phyloP scores from a whole-genome alignment of 1,140 invertebrate species.

The Drosophila kikkawai region DNA sequence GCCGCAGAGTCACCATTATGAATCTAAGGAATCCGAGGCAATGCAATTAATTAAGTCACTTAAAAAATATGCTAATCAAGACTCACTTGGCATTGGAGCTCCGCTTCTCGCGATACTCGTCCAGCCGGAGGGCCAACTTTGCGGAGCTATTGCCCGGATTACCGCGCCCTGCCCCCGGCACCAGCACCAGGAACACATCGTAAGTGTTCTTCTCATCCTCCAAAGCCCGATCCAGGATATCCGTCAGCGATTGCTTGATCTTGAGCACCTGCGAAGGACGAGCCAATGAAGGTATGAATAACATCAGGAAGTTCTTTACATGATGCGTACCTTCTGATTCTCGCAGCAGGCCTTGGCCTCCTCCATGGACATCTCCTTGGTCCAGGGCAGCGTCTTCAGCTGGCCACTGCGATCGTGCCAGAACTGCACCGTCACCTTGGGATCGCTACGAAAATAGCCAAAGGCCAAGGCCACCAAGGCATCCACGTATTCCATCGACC shows the following conservation, averaged over 20 bases:
- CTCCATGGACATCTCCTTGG: conserved; percentile 43
- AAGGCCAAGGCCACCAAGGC: conserved; percentile 72
- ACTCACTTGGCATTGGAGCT: conserved; percentile 74
- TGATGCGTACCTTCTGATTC: conserved; percentile 31
- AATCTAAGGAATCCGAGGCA: conserved; percentile 42
- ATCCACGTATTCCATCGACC: conserved; percentile 60
- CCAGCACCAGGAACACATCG: conserved; percentile 75
- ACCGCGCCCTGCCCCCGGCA: conserved; percentile 68
- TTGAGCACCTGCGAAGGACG: conserved; percentile 39
- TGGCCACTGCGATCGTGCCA: conserved; percentile 60
- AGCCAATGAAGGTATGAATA: not conserved
- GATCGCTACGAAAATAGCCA: conserved; percentile 68
- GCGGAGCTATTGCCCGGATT: conserved; percentile 64
- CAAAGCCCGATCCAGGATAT: conserved; percentile 53
- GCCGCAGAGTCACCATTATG: conserved; percentile 67
- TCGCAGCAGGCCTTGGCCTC: conserved; percentile 60
- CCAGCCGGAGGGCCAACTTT: conserved; percentile 41
- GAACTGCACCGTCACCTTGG: conserved; percentile 53
- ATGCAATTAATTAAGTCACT: not conserved
- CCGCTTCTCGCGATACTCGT: conserved; percentile 65
- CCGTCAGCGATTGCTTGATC: conserved; percentile 56
- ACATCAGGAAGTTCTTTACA: accelerated
- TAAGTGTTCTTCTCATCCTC: conserved; percentile 36
- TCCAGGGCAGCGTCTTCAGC: conserved; percentile 57
- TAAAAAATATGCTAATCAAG: not conserved